Percentiles rank a stretch among this genome's conserved stretches.
phyloP scores from a whole-genome alignment of 2,888 invertebrate genomes.

The Disparrhopalites patrizii region DNA sequence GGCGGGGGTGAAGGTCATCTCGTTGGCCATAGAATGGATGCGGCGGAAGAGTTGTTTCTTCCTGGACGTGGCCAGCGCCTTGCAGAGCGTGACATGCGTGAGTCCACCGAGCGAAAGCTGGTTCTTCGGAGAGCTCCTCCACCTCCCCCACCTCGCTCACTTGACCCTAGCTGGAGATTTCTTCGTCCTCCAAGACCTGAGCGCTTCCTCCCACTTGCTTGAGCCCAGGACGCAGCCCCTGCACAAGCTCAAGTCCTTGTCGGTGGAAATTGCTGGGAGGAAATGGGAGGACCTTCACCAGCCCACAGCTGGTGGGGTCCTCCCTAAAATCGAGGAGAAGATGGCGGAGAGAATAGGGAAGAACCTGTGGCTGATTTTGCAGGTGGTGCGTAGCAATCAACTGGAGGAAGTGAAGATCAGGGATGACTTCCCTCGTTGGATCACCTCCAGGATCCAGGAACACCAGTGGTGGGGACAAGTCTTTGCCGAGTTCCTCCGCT shows the following conservation, averaged over 20 bases:
- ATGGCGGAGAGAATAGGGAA: not conserved
- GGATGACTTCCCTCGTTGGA: conserved; percentile 3
- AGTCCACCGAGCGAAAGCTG: not conserved
- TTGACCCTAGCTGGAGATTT: not conserved
- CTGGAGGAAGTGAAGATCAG: not conserved
- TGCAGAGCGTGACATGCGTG: not conserved
- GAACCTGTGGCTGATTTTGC: not conserved
- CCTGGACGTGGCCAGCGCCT: not conserved
- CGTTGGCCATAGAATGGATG: no score
- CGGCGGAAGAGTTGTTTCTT: no score
- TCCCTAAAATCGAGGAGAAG: conserved; percentile 4
- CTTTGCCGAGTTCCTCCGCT: not conserved
- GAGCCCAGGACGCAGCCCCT: not conserved
- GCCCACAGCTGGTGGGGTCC: not conserved
- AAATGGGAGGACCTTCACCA: not conserved
- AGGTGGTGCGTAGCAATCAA: not conserved
- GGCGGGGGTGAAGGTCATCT: not conserved
- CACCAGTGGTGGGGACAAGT: conserved; percentile 3
- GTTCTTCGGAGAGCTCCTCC: not conserved
- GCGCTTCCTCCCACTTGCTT: not conserved
- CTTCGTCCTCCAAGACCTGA: conserved; percentile 1
- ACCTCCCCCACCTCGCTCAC: not conserved
- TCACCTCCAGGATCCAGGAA: not conserved
- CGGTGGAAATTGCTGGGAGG: not conserved
- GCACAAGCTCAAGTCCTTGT: not conserved